Base-by-base conservation (phyloP, 1,140 invertebrate species). In the Zaprionus camerounensis region DNA sequence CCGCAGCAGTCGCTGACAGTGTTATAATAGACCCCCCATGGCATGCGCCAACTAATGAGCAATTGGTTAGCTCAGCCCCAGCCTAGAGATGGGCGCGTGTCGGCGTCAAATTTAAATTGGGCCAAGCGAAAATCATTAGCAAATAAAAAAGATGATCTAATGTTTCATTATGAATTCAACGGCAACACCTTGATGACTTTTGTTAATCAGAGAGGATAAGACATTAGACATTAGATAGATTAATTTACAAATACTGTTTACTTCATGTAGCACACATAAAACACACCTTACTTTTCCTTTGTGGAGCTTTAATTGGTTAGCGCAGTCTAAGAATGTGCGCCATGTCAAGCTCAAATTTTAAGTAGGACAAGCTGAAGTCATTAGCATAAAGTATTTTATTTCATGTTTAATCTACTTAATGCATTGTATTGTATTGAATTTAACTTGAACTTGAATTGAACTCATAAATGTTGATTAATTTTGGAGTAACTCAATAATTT, bases 21-120 rank as follows among this genome's bases (percentile, higher is more conserved):
- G 80, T 65, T 83, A 81, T 81, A 76, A 71, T 71, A 57, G 68
- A 76, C 55, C 57, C 57, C 24, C 34, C 41, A 17, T 49, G 13
- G 49, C 73, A 71, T 73, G 51, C 26, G 51, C 57, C 24, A 64
- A 62, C 84, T 87, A 87, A 87, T 87, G 84, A 87, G 84, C 84
- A 78, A 88, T 81, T 87, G 71, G 81, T 78, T 77, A 83, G 78
- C 76, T 51, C 51, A 22, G 13, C 15, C 76, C 38, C 51, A 17
- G n/a, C n/a, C 57, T 51, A 61, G 57, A 56, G 64, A 56, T 57
- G 64, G 20, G 46, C 20, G 46, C 46, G 46, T 51, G 46, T 49
- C 3, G 46, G 46, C 46, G 46, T 49, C 38, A 20, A 51, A 51
- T 51, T 49, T 49, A 24, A 51, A 51, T 22, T 24, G 46, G 46